These are phyloP conservation scores for Montipora efflorescens DNA, from an alignment of 64 coral and sea anemone genomes.

Conservation along the genomic window DNA sequence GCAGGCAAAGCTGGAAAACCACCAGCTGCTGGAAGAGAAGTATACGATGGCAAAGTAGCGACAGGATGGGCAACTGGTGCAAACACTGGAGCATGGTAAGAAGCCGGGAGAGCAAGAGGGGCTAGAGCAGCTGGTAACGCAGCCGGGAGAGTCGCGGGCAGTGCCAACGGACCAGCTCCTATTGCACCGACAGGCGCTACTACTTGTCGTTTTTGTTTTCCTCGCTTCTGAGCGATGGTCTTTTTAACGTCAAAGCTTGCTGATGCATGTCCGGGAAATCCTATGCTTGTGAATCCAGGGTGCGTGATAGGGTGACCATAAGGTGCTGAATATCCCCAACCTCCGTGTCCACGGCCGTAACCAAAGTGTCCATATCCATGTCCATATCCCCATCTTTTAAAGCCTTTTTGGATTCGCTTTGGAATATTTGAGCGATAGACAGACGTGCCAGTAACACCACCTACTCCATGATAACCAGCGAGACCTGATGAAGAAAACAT, in stretches of 20 bases:
- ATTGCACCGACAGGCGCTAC: conserved; percentile 30
- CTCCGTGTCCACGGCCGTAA: conserved; percentile 7
- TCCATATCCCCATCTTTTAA: conserved; percentile 68
- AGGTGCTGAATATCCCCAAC: conserved; percentile 73
- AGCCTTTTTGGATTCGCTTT: conserved; percentile 9
- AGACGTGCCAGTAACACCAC: conserved; percentile 60
- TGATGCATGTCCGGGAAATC: conserved; percentile 94
- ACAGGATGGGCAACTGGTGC: conserved; percentile 21
- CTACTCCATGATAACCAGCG: conserved; percentile 74
- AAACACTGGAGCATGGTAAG: conserved; percentile 46
- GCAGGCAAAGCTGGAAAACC: conserved; percentile 46
- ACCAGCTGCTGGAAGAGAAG: conserved; percentile 7
- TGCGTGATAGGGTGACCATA: conserved; percentile 97
- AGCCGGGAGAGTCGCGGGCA: conserved; percentile 12
- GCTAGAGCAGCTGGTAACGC: conserved; percentile 12
- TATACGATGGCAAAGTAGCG: conserved; percentile 10
- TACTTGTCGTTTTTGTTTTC: conserved; percentile 67
- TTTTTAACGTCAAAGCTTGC: conserved; percentile 96
- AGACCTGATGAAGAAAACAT: conserved; percentile 8
- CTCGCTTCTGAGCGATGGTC: conserved; percentile 79
- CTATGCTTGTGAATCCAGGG: conserved; percentile 96
- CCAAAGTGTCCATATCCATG: neutral
- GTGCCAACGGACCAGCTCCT: neutral
- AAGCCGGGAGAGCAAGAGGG: conserved; percentile 29
- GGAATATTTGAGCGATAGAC: conserved; percentile 74